These are phyloP conservation scores for Drosophila obscura DNA, from an alignment of 1,140 invertebrate genomes.

Conservation along the genomic window DNA sequence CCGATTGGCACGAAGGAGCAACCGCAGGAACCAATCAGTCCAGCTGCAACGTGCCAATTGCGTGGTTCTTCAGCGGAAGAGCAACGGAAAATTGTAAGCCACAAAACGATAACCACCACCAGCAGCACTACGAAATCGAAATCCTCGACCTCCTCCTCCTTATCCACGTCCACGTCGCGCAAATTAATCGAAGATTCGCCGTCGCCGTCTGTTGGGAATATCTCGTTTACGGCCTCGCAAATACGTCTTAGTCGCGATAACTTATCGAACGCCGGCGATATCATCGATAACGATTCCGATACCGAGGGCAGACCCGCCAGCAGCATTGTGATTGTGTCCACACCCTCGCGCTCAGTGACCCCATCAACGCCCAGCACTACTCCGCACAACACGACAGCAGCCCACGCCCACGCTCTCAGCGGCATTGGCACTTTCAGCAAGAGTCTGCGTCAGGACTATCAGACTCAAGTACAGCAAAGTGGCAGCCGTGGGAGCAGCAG, in stretches of 20 bases:
- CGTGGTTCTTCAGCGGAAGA: slow-evolving; percentile 82
- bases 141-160: slow-evolving; percentile 30
- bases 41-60: slow-evolving; percentile 80
- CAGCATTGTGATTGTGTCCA: slow-evolving; percentile 74
- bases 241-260: slow-evolving; percentile 22
- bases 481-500: slow-evolving; percentile 83
- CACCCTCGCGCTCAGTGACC: slow-evolving; percentile 57
- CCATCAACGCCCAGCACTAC: slow-evolving; percentile 45
- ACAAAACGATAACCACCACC: slow-evolving; percentile 71
- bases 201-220: slow-evolving; percentile 39
- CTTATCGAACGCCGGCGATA: slow-evolving; percentile 41
- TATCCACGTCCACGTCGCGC: slow-evolving; percentile 56
- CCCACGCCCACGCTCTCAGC: slow-evolving; percentile 74
- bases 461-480: slow-evolving; percentile 76
- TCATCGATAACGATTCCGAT: slow-evolving; percentile 77
- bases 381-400: slow-evolving; percentile 32
- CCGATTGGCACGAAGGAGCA: slow-evolving; percentile 80
- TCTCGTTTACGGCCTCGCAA: slow-evolving; percentile 60
- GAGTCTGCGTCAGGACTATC: slow-evolving; percentile 79
- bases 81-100: slow-evolving; percentile 80
- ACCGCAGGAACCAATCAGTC: slow-evolving; percentile 69
- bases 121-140: slow-evolving; percentile 46
- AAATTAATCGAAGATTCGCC: slow-evolving; percentile 56
- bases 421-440: slow-evolving; percentile 83
- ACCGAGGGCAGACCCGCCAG: slow-evolving; percentile 77